These are phyloP conservation scores for Laterallus jamaicensis DNA, from an alignment of 2,113 vertebrate genomes.

Conservation along the genomic window DNA sequence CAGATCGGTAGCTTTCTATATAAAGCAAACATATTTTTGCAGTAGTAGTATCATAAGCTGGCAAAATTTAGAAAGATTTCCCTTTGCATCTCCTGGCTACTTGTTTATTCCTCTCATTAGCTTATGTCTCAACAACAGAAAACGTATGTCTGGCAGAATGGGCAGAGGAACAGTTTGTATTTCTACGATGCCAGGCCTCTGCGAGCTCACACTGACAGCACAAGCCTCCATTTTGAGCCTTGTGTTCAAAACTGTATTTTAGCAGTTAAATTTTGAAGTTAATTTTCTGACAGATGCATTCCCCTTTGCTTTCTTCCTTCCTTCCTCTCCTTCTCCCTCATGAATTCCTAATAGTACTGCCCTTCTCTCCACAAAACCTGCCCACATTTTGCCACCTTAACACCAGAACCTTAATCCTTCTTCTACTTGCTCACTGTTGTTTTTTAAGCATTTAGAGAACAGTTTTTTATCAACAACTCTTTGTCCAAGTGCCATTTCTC, in stretches of 20 bases:
- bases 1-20: slow-evolving; percentile 25
- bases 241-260: slow-evolving; percentile 55
- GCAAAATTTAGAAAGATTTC: background rate
- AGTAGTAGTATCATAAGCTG: background rate
- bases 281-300: background rate
- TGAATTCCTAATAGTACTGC: background rate
- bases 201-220: slow-evolving; percentile 39
- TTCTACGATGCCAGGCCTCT: slow-evolving; percentile 64
- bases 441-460: slow-evolving; percentile 47
- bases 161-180: slow-evolving; percentile 35
- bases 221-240: slow-evolving; percentile 74
- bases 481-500: background rate
- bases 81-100: background rate
- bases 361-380: background rate
- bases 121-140: background rate
- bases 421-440: background rate
- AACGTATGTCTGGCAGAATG: background rate
- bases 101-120: background rate
- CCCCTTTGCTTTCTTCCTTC: background rate
- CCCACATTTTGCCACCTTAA: background rate
- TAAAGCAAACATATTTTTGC: background rate
- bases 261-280: slow-evolving; percentile 45
- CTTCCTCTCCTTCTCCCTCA: background rate
- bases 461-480: slow-evolving; percentile 47
- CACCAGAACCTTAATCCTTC: background rate